Percentiles rank a stretch among this genome's conserved stretches.
Conservation (phyloP, 2,113 vertebrate genomes). For the Madoqua kirkii region DNA sequence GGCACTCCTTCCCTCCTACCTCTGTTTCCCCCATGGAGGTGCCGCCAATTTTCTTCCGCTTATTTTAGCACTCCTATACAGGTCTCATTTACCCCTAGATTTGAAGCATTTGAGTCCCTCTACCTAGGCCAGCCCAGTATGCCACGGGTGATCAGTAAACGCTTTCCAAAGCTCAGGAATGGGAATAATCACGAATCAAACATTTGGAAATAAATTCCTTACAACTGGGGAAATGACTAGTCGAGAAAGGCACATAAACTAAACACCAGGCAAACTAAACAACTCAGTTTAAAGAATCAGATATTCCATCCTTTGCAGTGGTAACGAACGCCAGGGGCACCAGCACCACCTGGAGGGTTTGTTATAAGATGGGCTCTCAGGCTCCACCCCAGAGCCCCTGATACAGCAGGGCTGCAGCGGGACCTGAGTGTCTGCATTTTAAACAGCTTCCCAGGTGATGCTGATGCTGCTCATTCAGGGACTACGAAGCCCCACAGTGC, state of each 20-base stretch:
- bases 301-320: rapidly evolving
- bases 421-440: background rate
- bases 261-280: background rate
- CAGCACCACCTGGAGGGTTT: background rate
- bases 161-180: background rate
- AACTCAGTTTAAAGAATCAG: background rate
- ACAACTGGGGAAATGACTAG: background rate
- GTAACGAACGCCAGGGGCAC: background rate
- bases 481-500: too few relatives aligned
- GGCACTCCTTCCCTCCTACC: background rate
- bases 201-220: background rate
- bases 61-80: too few relatives aligned
- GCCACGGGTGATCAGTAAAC: background rate
- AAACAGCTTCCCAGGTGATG: background rate
- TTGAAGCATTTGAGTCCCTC: background rate
- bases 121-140: background rate
- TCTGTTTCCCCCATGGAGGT: background rate
- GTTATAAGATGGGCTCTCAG: background rate
- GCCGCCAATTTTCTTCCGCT: background rate
- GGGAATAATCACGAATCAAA: background rate
- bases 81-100: background rate
- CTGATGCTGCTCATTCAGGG: background rate
- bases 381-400: background rate
- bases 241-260: background rate
- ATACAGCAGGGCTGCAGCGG: rapidly evolving